Conservation (phyloP, 64 coral and sea anemone species). For the Trachythela sp. region DNA sequence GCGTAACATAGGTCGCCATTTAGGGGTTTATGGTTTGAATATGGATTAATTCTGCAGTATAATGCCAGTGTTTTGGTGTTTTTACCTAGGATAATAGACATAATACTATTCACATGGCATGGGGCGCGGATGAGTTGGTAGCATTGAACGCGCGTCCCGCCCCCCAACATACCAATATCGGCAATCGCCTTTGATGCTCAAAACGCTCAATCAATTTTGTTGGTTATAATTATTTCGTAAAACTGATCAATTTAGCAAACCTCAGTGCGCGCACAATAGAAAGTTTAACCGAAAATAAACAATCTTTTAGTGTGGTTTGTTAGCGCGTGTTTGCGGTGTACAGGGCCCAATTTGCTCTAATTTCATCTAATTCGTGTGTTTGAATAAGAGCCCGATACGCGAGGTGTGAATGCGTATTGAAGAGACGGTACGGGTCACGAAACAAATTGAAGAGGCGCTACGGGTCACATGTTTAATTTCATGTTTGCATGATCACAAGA, state of each 20-base stretch:
- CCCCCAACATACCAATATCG: neutral
- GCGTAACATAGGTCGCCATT: neutral
- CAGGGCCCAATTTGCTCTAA: neutral
- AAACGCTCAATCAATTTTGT: neutral
- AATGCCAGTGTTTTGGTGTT: neutral
- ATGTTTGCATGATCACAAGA: neutral
- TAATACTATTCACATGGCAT: neutral
- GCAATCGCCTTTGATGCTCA: neutral
- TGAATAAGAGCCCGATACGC: neutral
- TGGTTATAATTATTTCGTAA: neutral
- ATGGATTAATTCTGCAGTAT: neutral
- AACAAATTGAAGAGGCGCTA: neutral
- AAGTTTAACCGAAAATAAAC: neutral
- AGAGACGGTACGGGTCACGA: neutral
- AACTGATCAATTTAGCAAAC: slow-evolving; percentile 7
- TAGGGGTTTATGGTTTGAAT: neutral
- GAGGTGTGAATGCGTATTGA: neutral
- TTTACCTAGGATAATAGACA: neutral
- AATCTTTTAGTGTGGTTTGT: neutral
- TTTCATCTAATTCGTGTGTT: neutral
- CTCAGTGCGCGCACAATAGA: neutral
- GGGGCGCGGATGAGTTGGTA: neutral
- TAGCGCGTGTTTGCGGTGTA: neutral
- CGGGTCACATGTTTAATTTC: neutral
- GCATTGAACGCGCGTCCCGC: neutral